phyloP scores from a whole-genome alignment of 2,888 invertebrate species.

The Rhyacophila evoluta region DNA sequence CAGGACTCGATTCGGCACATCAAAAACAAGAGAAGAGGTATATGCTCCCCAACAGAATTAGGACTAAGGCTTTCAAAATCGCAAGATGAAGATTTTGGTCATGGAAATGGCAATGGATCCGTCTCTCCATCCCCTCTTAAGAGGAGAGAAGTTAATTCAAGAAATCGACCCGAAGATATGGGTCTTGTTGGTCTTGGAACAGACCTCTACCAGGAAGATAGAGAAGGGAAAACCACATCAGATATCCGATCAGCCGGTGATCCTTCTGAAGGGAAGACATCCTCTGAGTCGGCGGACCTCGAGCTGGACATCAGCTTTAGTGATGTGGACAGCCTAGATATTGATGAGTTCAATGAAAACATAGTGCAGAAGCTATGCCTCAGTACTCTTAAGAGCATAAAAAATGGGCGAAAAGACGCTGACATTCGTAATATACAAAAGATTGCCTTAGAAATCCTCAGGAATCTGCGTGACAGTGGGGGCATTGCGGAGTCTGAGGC shows the following conservation, averaged over 20 bases:
- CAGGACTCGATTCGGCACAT: background rate
- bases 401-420: slow-evolving; percentile 70
- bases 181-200: slow-evolving; percentile 58
- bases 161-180: slow-evolving; percentile 67
- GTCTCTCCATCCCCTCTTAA: slow-evolving; percentile 67
- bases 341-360: slow-evolving; percentile 70
- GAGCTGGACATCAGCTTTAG: slow-evolving; percentile 70
- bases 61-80: slow-evolving; percentile 62
- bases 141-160: slow-evolving; percentile 71
- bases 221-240: slow-evolving; percentile 54
- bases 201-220: background rate
- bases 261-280: slow-evolving; percentile 66
- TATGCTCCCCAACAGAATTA: slow-evolving; percentile 68
- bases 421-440: slow-evolving; percentile 70
- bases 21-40: slow-evolving; percentile 61
- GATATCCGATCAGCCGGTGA: slow-evolving; percentile 62
- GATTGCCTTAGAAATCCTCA: slow-evolving; percentile 68
- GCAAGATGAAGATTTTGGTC: slow-evolving; percentile 58
- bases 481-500: slow-evolving; percentile 60
- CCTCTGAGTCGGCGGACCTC: slow-evolving; percentile 69
- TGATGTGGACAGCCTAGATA: slow-evolving; percentile 70
- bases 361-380: slow-evolving; percentile 69
- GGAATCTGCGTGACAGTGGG: slow-evolving; percentile 69
- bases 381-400: slow-evolving; percentile 69
- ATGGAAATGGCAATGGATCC: slow-evolving; percentile 64